These are phyloP conservation scores for Drosophila siamana DNA, from an alignment of 2,888 invertebrate species.

Conservation along the genomic window DNA sequence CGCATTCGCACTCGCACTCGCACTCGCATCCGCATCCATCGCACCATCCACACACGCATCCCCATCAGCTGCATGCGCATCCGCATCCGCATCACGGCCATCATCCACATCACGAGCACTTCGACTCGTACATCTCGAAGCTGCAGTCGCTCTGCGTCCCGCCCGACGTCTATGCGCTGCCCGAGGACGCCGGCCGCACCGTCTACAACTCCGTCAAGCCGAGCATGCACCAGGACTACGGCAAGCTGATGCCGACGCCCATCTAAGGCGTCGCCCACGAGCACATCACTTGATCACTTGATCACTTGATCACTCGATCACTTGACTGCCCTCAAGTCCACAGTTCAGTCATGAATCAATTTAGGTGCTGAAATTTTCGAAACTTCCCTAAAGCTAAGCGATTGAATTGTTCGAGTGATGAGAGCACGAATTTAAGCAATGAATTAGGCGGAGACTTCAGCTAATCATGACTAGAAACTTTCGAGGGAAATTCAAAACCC, in stretches of 20 bases:
- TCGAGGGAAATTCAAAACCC: no score
- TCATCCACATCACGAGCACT: conserved; percentile 94
- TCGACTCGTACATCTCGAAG: conserved; percentile 96
- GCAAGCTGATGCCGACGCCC: conserved; percentile 92
- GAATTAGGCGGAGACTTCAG: no score
- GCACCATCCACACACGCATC: conserved; percentile 75
- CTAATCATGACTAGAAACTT: no score
- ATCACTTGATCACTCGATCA: no score
- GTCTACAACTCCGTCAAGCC: conserved; percentile 96
- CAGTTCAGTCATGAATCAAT: no score
- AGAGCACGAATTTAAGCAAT: no score
- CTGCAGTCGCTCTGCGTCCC: conserved; percentile 95
- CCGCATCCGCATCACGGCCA: conserved; percentile 63
- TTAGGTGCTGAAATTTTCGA: no score
- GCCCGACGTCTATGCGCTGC: conserved; percentile 91
- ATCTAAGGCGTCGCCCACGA: conserved; percentile 91
- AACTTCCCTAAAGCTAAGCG: no score
- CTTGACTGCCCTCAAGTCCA: no score
- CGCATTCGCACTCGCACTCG: conserved; percentile 70
- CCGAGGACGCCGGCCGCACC: conserved; percentile 92
- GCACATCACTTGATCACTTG: no score
- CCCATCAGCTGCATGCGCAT: conserved; percentile 83
- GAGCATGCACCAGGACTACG: conserved; percentile 94
- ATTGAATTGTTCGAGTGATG: no score
- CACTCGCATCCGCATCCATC: conserved; percentile 88